Evolutionary conservation across 2,888 invertebrate species (phyloP).

Genomic region (Sarcophaga carnaria): DNA sequence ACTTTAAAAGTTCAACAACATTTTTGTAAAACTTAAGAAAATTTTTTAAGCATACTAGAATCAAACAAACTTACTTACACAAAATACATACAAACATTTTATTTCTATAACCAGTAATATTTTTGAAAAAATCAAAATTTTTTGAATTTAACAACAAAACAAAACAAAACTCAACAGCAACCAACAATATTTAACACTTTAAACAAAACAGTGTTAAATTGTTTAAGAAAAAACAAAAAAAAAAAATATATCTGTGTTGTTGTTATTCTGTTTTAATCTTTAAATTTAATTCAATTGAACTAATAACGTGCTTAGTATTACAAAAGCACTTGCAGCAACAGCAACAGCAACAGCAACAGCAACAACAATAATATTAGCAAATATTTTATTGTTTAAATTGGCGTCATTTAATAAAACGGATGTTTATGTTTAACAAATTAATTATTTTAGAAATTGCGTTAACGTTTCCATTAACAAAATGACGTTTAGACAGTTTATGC

Average conservation of each 20-base stretch:
- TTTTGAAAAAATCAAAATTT: slow-evolving; percentile 16
- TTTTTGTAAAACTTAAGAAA: slow-evolving; percentile 70
- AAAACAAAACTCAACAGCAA: slow-evolving; percentile 33
- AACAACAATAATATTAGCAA: slow-evolving; percentile 1
- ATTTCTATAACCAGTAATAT: slow-evolving; percentile 7
- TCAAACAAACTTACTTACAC: no score
- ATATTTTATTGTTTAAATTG: slow-evolving; percentile 10
- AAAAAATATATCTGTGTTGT: neutral
- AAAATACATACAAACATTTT: neutral
- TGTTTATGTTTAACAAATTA: slow-evolving; percentile 68
- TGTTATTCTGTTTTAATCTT: slow-evolving; percentile 8
- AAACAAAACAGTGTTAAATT: slow-evolving; percentile 57
- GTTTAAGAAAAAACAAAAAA: slow-evolving; percentile 18
- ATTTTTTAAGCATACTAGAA: neutral
- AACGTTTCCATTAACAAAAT: slow-evolving; percentile 63
- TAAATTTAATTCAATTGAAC: slow-evolving; percentile 32
- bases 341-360: neutral
- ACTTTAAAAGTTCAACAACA: slow-evolving; percentile 79
- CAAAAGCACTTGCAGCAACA: neutral
- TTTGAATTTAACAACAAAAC: slow-evolving; percentile 6
- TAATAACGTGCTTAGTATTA: slow-evolving; percentile 47
- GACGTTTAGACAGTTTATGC: slow-evolving; percentile 47
- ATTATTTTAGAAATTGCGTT: slow-evolving; percentile 65
- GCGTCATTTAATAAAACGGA: slow-evolving; percentile 54
- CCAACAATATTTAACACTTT: slow-evolving; percentile 26